These are phyloP conservation scores for Alloscopus bannaensis DNA, from an alignment of 2,888 invertebrate genomes.

Conservation along the genomic window DNA sequence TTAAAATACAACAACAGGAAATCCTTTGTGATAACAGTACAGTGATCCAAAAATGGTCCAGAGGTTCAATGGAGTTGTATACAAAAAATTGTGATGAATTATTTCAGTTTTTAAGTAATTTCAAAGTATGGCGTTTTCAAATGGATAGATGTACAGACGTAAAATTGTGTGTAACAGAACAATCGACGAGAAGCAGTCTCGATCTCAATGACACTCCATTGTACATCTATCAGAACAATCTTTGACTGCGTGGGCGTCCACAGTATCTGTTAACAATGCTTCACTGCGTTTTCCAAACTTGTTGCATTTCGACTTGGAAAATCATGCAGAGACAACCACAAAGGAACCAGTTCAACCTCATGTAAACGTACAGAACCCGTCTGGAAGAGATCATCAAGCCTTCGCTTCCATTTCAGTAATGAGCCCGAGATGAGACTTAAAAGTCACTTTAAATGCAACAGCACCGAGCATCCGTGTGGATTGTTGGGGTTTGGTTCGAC, in stretches of 20 bases:
- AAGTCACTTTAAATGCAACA: constrained; percentile 53
- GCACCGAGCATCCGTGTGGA: not conserved
- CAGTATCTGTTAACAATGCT: not conserved
- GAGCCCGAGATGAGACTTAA: constrained; percentile 48
- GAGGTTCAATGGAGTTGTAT: not conserved
- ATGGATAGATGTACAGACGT: too few species aligned
- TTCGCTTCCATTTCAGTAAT: constrained; percentile 43
- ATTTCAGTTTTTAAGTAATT: too few species aligned
- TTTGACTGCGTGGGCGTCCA: constrained; percentile 19
- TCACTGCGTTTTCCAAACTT: not conserved
- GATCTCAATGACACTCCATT: not conserved
- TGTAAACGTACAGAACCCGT: constrained; percentile 13
- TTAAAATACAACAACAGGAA: constrained; percentile 41
- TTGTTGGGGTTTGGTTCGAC: too few species aligned
- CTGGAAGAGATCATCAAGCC: constrained; percentile 40
- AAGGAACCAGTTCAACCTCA: too few species aligned
- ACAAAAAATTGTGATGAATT: too few species aligned
- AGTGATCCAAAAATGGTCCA: not conserved
- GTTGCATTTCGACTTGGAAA: not conserved
- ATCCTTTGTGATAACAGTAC: constrained; percentile 39
- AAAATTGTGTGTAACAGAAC: too few species aligned
- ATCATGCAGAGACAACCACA: not conserved
- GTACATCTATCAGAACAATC: not conserved
- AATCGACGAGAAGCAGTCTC: too few species aligned
- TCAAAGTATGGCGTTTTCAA: too few species aligned